Conservation (phyloP, 2,113 vertebrate genomes). For the Alces alces region DNA sequence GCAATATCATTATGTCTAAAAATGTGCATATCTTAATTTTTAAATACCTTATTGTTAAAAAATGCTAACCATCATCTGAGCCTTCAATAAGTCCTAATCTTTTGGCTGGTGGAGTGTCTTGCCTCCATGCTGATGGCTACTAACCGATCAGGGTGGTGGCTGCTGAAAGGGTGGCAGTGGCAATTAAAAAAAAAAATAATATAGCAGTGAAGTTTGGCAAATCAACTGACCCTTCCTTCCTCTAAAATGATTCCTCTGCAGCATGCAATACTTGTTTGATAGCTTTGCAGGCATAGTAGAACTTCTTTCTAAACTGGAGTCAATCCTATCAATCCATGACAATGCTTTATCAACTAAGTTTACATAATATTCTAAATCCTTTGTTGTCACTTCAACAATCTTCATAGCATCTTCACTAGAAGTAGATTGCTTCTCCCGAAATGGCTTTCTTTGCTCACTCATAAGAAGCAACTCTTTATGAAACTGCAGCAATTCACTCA, state of each 20-base stretch:
- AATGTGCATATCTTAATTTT: neutral
- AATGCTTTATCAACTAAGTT: neutral
- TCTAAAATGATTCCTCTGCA: neutral
- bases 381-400: neutral
- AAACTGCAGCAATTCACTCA: neutral
- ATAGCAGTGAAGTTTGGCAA: neutral
- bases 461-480: neutral
- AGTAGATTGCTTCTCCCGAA: neutral
- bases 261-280: neutral
- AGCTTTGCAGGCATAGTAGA: neutral
- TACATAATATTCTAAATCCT: neutral
- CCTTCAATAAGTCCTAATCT: neutral
- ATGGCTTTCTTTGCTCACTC: neutral
- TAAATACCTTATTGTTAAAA: neutral
- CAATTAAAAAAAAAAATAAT: neutral
- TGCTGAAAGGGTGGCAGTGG: neutral
- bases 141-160: neutral
- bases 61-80: neutral
- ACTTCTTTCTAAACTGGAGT: neutral
- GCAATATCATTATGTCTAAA: neutral
- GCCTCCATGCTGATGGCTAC: neutral
- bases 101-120: neutral
- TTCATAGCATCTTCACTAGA: neutral
- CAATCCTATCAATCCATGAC: neutral
- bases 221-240: neutral